Evolutionary conservation across 2,888 invertebrate genomes (phyloP).

Genomic region (Mythimna pallens): DNA sequence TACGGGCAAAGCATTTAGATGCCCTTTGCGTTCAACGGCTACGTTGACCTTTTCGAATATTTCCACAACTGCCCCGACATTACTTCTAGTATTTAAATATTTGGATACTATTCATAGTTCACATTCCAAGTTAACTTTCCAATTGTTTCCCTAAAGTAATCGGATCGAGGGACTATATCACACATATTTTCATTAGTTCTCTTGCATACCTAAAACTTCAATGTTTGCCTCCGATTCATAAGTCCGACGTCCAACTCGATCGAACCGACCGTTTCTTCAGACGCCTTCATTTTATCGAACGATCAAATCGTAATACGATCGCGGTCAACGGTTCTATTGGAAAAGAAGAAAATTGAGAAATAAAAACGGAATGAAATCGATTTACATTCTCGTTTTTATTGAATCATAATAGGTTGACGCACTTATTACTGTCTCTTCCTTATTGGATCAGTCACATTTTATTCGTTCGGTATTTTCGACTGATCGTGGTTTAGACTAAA

Average conservation of each 20-base stretch:
- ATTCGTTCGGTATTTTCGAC: not conserved
- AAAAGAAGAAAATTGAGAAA: conserved; percentile 9
- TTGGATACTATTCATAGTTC: not conserved
- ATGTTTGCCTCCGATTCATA: conserved; percentile 30
- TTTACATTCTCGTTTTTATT: conserved; percentile 4
- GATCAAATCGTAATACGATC: not conserved
- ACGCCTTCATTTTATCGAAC: conserved; percentile 16
- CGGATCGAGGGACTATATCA: conserved; percentile 2
- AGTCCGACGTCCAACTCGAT: conserved; percentile 12
- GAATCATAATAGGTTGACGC: conserved; percentile 8
- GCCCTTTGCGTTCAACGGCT: too few species aligned
- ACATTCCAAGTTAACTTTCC: not conserved
- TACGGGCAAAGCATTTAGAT: too few species aligned
- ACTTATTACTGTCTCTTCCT: not conserved
- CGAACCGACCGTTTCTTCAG: not conserved
- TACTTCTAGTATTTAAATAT: too few species aligned
- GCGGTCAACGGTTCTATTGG: not conserved
- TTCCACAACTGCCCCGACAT: too few species aligned
- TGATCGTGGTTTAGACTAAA: not conserved
- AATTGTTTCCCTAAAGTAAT: conserved; percentile 1
- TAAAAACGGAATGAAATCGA: conserved; percentile 3
- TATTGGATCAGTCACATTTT: conserved; percentile 3
- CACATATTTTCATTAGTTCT: not conserved
- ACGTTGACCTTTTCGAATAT: too few species aligned
- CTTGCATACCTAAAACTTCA: conserved; percentile 15